Base-by-base conservation (phyloP, 1,140 invertebrate species). In the Orius insidiosus region DNA sequence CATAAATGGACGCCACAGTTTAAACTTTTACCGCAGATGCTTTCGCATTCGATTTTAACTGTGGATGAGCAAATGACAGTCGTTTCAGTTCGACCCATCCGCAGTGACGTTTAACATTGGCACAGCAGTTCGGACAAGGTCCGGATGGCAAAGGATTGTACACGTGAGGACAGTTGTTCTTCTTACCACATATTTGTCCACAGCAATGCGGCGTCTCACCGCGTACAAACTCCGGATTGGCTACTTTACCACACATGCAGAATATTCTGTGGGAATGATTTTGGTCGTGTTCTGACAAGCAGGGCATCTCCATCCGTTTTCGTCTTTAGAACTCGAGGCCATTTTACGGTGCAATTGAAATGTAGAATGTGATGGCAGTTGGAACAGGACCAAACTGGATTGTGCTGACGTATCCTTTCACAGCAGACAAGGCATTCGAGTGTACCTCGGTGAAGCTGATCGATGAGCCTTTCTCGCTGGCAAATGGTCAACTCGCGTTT, bases 381-480 rank as follows among this genome's bases (percentile, higher is more conserved):
- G 32, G 64, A 56, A 62, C 93, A 98, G 10, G 76, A 83, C 93
- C 93, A 98, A 19, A 89, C 76, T 7, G 75, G 64, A 55, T 90
- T 76, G 24, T 68, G 70, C 48, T 82, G 75, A 48, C 77, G 18
- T 15, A 50, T 78, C 35, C 68, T 63, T 38, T 92, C 87, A 60
- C 83, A 93, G 58, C 93, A 98, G 2, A 97, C 86, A 53, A 94
- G 69, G 59, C 93, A 98, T 60, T 96, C 92, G 40, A 92, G 68
- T 0, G 68, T 69, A 2, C 80, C 76, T 39, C 71, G 72, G 46
- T 76, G 76, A 15, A 95, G 61, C 56, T 88, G 81, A 10, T 88
- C 78, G 15, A 75, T 80, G 15, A 94, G 67, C 35, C 79, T 68
- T 58, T 87, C 88, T 35, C 81, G 67, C 59, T 87, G 84, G 10